These are phyloP conservation scores for Hofmannophila pseudospretella DNA, from an alignment of 2,888 invertebrate species.

Conservation along the genomic window DNA sequence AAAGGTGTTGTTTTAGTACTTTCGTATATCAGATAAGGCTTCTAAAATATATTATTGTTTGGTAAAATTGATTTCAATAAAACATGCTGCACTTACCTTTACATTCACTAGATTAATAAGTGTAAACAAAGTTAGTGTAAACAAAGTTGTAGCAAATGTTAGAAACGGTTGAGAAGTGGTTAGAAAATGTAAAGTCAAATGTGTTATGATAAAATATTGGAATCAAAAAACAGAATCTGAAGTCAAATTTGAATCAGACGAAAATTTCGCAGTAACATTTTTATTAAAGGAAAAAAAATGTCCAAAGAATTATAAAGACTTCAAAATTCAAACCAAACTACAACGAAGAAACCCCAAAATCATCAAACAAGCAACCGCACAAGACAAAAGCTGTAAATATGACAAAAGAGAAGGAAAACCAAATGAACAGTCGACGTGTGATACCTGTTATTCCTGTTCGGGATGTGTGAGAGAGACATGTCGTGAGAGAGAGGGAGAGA, in stretches of 20 bases:
- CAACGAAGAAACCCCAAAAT: conserved; percentile 19
- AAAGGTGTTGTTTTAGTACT: no score
- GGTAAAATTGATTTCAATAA: no score
- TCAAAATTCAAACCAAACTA: conserved; percentile 12
- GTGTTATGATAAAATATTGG: background rate
- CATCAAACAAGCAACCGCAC: conserved; percentile 57
- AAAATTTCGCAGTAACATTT: background rate
- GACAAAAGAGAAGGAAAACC: conserved; percentile 39
- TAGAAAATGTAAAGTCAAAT: background rate
- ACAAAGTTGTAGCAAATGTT: no score
- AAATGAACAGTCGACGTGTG: conserved; percentile 50
- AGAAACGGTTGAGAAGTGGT: no score
- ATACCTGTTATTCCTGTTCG: conserved; percentile 76
- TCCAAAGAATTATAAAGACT: conserved; percentile 13
- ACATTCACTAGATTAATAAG: background rate
- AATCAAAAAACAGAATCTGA: background rate
- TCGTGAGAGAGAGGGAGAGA: conserved; percentile 73
- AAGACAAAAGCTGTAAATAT: conserved; percentile 50
- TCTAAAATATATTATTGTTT: no score
- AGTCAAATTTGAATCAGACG: background rate
- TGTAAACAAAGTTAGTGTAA: background rate
- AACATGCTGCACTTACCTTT: background rate
- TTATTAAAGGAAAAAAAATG: conserved; percentile 7
- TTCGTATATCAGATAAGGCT: no score
- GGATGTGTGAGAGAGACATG: conserved; percentile 74